Evolutionary conservation across 2,797 vertebrate genomes (phyloP), one percentile per base, ranked within the genome.

Genomic region (Clarias laeviceps): DNA sequence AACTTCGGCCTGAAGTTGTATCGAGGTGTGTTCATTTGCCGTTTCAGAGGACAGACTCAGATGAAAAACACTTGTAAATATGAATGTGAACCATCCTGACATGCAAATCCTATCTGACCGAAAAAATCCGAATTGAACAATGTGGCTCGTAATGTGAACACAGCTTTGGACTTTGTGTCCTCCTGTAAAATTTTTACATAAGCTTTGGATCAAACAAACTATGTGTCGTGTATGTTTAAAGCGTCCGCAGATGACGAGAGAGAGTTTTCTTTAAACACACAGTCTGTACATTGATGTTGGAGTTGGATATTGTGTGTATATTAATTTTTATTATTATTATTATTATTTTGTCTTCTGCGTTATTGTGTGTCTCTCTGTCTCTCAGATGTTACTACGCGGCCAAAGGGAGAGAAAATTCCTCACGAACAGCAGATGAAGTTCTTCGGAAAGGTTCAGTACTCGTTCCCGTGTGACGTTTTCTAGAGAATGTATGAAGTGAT

Each of bases 361-460:
- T 62, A 29, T 65, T 64, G 14, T 80, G 9, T 80, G 15, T 27
- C 1, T 11, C 90, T 40, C 91, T 74, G 20, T 27, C 0, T 11
- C 90, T 40, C 91, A 99, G 97, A 99, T 94, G 92, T 95, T 77
- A 95, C 94, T 91, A 91, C 94, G 32, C 95, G 95, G 90, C 92
- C 90, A 59, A 97, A 97, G 93, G 96, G 95, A 91, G 96, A 96
- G 45, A 96, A 95, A 82, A 95, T 97, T 90, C 96, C 96, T 69
- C 96, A 98, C 32, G 97, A 98, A 82, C 97, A 98, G 93, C 97
- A 98, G 92, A 97, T 99, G 86, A 99, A 98, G 93, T 99, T 99
- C 94, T 99, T 99, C 92, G 97, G 97, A 88, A 99, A 98, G 96
- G 98, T 99, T 92, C 83, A 89, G 12, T 80, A 69, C 18, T 32